A percentile compares a stretch with the other conserved stretches of the same genome.
phyloP scores from a whole-genome alignment of 1,140 invertebrate species.

The Pemphigus obesinymphae region DNA sequence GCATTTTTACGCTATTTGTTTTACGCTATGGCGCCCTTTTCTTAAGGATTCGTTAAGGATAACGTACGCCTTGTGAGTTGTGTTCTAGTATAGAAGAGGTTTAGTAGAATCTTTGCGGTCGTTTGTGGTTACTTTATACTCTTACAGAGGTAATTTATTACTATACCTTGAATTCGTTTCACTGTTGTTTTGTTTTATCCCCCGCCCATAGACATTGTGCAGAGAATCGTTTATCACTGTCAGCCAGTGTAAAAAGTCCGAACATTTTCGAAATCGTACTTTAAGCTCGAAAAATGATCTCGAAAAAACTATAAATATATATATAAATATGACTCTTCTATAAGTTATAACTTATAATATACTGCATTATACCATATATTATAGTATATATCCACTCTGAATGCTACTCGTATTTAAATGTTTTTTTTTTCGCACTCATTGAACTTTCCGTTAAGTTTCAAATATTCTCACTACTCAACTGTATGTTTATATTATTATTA shows the following conservation, averaged over 20 bases:
- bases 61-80: background rate
- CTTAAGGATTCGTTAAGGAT: background rate
- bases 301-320: background rate
- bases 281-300: constrained; percentile 11
- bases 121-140: background rate
- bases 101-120: background rate
- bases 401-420: background rate
- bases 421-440: background rate
- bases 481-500: too few species aligned
- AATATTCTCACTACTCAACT: background rate
- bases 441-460: background rate
- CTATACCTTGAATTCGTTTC: constrained; percentile 6
- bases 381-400: background rate
- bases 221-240: constrained; percentile 21
- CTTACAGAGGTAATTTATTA: constrained; percentile 5
- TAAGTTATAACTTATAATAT: too few species aligned
- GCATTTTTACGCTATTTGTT: too few species aligned
- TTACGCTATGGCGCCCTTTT: too few species aligned
- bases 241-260: background rate
- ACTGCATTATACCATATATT: background rate
- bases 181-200: background rate
- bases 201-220: background rate
- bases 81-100: background rate
- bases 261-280: background rate
- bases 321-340: too few species aligned